phyloP scores from a whole-genome alignment of 2,797 vertebrate genomes.

The Lepilemur septentrionalis region DNA sequence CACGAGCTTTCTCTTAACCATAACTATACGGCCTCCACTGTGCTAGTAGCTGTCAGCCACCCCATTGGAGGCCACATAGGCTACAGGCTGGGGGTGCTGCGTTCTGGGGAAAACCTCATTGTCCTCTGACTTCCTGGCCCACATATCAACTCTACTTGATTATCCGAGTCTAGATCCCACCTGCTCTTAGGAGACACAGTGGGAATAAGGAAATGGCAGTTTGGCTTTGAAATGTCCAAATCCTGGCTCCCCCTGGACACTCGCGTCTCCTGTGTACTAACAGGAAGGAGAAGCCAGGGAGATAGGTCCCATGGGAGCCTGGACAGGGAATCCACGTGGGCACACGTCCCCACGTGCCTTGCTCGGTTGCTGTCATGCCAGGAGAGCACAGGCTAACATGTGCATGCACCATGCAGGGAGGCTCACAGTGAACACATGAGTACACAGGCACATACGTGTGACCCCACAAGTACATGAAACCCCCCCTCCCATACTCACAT shows the following conservation, averaged over 20 bases:
- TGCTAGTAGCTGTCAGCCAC: background rate
- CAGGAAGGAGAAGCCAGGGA: background rate
- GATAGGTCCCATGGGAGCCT: background rate
- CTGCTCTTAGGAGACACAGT: background rate
- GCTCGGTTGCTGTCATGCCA: background rate
- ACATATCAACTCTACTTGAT: background rate
- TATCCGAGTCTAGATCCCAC: background rate
- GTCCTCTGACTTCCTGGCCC: background rate
- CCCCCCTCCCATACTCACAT: background rate
- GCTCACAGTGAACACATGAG: background rate
- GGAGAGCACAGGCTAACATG: background rate
- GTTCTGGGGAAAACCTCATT: background rate
- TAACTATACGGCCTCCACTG: background rate
- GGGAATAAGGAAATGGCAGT: background rate
- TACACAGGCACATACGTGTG: background rate
- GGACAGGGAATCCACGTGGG: background rate
- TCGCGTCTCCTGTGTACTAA: background rate
- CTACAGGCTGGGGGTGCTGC: background rate
- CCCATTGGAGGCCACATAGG: background rate
- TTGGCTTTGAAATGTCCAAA: background rate
- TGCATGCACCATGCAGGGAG: background rate
- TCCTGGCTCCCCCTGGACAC: background rate
- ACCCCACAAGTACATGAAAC: background rate
- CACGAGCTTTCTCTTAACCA: background rate
- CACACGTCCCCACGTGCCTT: no score